phyloP scores from a whole-genome alignment of 37 sponge, comb jelly and placozoan genomes.

The Chondrilla cf. caribensis region DNA sequence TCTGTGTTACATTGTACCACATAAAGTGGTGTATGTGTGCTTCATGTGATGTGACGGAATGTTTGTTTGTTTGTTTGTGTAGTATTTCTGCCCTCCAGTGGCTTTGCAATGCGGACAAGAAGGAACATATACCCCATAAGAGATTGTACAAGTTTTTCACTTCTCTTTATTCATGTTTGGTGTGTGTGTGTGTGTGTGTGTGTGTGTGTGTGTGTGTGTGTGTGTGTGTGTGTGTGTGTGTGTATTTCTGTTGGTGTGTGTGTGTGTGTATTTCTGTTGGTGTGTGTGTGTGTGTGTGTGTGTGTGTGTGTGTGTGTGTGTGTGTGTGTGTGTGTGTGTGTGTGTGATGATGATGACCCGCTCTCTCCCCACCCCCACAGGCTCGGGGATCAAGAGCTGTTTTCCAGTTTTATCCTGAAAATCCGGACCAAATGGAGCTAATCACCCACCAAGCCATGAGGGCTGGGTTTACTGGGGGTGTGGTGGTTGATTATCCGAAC shows the following conservation, averaged over 20 bases:
- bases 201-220: too few species aligned
- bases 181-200: slow-evolving; percentile 22
- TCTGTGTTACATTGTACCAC: background rate
- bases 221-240: too few species aligned
- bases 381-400: slow-evolving; percentile 89
- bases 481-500: slow-evolving; percentile 97
- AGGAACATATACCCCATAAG: slow-evolving; percentile 74
- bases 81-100: slow-evolving; percentile 98
- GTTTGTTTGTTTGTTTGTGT: background rate
- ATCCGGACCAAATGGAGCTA: slow-evolving; percentile 92
- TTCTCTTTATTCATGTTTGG: slow-evolving; percentile 88
- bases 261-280: too few species aligned
- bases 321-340: background rate
- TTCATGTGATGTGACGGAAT: too few species aligned
- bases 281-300: too few species aligned
- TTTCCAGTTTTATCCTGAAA: slow-evolving; percentile 99
- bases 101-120: slow-evolving; percentile 99
- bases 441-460: slow-evolving; percentile 94
- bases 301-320: too few species aligned
- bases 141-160: slow-evolving; percentile 87
- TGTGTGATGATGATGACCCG: background rate
- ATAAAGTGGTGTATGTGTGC: too few species aligned
- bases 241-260: too few species aligned
- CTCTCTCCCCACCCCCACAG: slow-evolving; percentile 46
- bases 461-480: slow-evolving; percentile 98